Percentiles rank a stretch among this genome's conserved stretches.
Evolutionary conservation across 2,113 vertebrate species (phyloP).

Genomic region (Corythoichthys haematopterus): DNA sequence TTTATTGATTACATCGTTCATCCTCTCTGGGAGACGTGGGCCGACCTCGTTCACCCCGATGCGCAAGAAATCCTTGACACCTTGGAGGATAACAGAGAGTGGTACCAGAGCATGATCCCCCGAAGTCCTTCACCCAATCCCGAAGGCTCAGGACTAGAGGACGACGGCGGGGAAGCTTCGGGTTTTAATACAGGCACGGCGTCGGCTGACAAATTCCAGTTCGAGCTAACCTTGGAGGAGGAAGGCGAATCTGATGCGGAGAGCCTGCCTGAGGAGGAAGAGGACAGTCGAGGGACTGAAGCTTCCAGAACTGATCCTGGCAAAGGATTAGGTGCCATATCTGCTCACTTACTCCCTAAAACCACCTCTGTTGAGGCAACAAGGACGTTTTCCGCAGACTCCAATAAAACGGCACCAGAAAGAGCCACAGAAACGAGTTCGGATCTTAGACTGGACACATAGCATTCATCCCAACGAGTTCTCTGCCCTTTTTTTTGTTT

Average conservation of each 20-base stretch:
- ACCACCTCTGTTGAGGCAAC: constrained; percentile 28
- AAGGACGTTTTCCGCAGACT: constrained; percentile 62
- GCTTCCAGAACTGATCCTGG: constrained; percentile 35
- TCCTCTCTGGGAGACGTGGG: constrained; percentile 92
- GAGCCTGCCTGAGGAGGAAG: constrained; percentile 71
- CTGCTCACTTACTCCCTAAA: constrained; percentile 28
- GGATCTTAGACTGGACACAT: constrained; percentile 62
- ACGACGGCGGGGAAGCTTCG: constrained; percentile 36
- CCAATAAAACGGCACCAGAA: constrained; percentile 56
- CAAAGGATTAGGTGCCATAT: constrained; percentile 16
- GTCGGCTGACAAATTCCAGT: constrained; percentile 77
- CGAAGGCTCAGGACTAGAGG: constrained; percentile 16
- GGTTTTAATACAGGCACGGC: constrained; percentile 30
- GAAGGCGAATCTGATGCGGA: constrained; percentile 73
- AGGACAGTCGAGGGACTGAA: constrained; percentile 41
- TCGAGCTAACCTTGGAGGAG: constrained; percentile 79
- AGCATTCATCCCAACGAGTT: constrained; percentile 41
- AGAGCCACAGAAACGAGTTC: constrained; percentile 50
- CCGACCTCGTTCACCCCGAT: constrained; percentile 86
- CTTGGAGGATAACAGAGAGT: constrained; percentile 88
- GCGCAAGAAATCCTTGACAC: constrained; percentile 89
- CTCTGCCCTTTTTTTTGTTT: constrained; percentile 29
- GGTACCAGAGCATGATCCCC: constrained; percentile 92
- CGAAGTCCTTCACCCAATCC: constrained; percentile 75
- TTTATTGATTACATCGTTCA: constrained; percentile 93